Evolutionary conservation across 2,113 vertebrate species (phyloP).

Genomic region (Capreolus pygargus): DNA sequence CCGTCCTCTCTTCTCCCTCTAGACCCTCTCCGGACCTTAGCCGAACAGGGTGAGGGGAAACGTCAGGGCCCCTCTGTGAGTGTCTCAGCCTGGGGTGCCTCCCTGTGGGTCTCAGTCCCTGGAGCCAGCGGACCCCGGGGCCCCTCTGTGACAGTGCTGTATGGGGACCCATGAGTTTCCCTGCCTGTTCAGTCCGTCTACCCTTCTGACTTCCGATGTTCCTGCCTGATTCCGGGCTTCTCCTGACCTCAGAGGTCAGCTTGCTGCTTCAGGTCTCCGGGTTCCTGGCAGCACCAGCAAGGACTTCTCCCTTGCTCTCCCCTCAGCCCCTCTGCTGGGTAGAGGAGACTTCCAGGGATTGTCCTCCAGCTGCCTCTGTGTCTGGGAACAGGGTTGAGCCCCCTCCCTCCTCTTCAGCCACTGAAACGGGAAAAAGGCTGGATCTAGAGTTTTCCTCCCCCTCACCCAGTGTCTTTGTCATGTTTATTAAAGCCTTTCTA

Average conservation of each 20-base stretch:
- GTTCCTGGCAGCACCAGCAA: not conserved
- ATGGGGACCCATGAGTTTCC: not conserved
- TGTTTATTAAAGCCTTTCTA: not conserved
- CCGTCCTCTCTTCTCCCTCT: not conserved
- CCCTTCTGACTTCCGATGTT: not conserved
- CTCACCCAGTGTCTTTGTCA: not conserved
- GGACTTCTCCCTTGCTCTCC: not conserved
- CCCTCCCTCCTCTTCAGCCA: not conserved
- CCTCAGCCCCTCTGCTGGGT: not conserved
- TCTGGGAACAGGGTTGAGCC: not conserved
- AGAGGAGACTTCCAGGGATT: not conserved
- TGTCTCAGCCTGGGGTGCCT: not conserved
- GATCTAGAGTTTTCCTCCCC: slow-evolving; percentile 27
- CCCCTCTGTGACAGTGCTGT: slow-evolving; percentile 29
- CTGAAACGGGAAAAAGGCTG: slow-evolving; percentile 27
- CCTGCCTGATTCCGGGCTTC: not conserved
- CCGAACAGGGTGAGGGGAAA: not conserved
- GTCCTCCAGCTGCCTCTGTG: not conserved
- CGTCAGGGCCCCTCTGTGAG: not conserved
- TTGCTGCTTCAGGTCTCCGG: not conserved
- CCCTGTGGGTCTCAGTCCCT: not conserved
- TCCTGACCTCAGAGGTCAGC: not conserved
- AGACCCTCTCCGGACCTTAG: not conserved
- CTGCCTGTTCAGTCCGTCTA: not conserved
- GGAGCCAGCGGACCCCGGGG: slow-evolving; percentile 6